A percentile compares a stretch with the other conserved stretches of the same genome.
These are phyloP conservation scores for Buteo buteo DNA, from an alignment of 2,113 vertebrate species.

Conservation along the genomic window DNA sequence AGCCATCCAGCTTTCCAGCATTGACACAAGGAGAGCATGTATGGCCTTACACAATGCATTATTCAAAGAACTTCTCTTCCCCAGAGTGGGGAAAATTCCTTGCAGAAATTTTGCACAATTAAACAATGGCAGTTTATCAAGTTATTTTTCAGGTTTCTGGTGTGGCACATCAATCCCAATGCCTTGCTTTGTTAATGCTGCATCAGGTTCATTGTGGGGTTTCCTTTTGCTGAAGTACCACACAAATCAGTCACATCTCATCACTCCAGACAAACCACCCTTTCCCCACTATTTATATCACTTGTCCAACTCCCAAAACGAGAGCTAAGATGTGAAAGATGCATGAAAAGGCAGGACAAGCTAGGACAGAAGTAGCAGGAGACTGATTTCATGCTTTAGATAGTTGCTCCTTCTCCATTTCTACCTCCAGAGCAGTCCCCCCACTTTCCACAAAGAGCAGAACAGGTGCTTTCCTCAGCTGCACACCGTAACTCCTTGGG, in stretches of 20 bases:
- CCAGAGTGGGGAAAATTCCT: background rate
- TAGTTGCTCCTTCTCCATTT: background rate
- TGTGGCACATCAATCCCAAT: rapidly evolving
- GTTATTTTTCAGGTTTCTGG: background rate
- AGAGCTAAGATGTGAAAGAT: background rate
- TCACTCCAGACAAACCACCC: background rate
- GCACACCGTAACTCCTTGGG: background rate
- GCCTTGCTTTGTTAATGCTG: background rate
- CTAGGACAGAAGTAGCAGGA: background rate
- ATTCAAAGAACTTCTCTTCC: background rate
- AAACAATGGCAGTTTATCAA: background rate
- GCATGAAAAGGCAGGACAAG: background rate
- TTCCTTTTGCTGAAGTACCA: background rate
- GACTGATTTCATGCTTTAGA: background rate
- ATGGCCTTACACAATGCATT: background rate
- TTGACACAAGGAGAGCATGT: background rate
- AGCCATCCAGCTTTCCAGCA: background rate
- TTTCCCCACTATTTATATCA: background rate
- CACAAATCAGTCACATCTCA: background rate
- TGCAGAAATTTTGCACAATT: background rate
- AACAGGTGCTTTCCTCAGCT: background rate
- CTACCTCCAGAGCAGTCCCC: background rate
- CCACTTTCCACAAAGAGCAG: background rate
- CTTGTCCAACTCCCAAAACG: background rate
- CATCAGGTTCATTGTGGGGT: background rate